Base-by-base conservation (phyloP, 2,797 vertebrate species). In the Fundulus diaphanus region DNA sequence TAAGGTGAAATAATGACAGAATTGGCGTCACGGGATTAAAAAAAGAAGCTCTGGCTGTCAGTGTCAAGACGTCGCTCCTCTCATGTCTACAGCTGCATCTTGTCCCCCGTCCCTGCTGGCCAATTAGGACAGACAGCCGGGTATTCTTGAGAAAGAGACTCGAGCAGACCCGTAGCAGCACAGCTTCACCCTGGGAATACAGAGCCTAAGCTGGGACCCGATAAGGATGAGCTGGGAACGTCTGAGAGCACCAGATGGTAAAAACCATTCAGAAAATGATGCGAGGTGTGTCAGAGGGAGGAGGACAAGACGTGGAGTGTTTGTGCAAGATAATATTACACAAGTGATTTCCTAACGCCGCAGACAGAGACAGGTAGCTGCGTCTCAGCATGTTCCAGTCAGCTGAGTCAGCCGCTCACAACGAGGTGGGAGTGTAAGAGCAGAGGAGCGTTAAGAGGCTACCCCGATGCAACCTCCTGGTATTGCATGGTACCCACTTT, bases 71-170 rank as follows among this genome's bases (percentile, higher is more conserved):
- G 8, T 49, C n/a, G 15, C 29, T 69, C 49, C 52, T 81, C 72
- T 78, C 69, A 68, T 52, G 71, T 71, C 68, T n/a, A 73, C 79
- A 72, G 73, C 81, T 85, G 82, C 84, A 77, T 80, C 78, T 77
- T 80, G 79, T 81, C 73, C 71, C 65, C 8, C 0, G 35, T 88
- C 92, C 88, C 90, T 27, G 65, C 73, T 11, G 89, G 48, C 87
- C 83, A 93, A 92, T 92, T 92, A 88, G 54, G 69, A 68, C 65
- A 76, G 72, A 83, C 78, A 79, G 70, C 56, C 57, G 2, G 57
- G 73, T 78, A 71, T 51, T 81, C 76, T 70, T 78, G 35, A 83
- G 74, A 82, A 87, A 40, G 79, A 78, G 59, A 68, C 78, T 73
- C 80, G 78, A 82, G 75, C 73, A 3, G 44, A 31, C 2, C 24